Evolutionary conservation across 2,888 invertebrate genomes (phyloP).

Genomic region (Ametastegia equiseti): DNA sequence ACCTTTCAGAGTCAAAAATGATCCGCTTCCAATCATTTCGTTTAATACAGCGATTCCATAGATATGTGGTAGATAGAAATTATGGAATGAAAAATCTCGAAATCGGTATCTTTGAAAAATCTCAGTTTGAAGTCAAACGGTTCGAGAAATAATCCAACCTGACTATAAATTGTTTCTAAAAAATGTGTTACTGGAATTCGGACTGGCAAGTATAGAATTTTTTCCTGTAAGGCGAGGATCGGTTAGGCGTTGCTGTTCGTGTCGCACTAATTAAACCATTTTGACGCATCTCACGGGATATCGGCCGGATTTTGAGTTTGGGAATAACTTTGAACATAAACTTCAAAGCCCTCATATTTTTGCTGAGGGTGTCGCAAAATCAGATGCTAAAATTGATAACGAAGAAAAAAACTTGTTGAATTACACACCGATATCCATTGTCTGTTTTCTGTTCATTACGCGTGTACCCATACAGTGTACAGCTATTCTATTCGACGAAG

Average conservation of each 20-base stretch:
- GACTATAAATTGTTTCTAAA: no score
- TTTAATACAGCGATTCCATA: no score
- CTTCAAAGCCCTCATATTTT: neutral
- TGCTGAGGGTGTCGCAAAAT: neutral
- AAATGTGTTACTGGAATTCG: no score
- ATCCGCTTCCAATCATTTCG: no score
- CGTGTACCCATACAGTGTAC: slow-evolving; percentile 6
- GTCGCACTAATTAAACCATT: neutral
- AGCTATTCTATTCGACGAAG: slow-evolving; percentile 33
- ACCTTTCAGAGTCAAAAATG: no score
- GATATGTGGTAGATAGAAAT: no score
- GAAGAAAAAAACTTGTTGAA: neutral
- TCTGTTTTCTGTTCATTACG: slow-evolving; percentile 26
- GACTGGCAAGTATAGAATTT: no score
- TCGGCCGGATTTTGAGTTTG: neutral
- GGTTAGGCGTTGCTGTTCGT: slow-evolving; percentile 7
- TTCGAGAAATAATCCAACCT: no score
- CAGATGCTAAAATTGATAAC: neutral
- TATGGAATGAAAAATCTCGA: no score
- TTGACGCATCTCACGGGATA: neutral
- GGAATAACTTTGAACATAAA: neutral
- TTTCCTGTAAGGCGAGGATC: neutral
- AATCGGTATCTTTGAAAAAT: no score
- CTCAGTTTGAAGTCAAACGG: no score
- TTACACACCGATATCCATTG: neutral